Conservation (phyloP, 2,113 vertebrate genomes). For the Emydocephalus ijimae region DNA sequence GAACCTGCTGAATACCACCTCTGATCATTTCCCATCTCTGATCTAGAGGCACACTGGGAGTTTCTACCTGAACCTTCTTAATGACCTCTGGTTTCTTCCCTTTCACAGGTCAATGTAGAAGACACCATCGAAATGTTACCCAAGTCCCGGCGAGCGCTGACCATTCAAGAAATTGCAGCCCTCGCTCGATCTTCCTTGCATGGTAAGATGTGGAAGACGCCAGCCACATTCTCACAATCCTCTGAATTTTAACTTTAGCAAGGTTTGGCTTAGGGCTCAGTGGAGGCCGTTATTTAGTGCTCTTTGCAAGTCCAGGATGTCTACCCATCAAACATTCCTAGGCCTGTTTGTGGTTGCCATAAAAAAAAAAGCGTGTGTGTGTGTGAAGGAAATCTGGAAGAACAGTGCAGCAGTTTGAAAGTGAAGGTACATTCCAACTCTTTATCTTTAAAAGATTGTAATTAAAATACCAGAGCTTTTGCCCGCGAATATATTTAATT, state of each 20-base stretch:
- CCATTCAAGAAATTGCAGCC: constrained; percentile 96
- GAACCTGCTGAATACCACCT: too few relatives aligned
- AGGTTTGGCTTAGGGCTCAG: neutral
- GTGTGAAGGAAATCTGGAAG: too few relatives aligned
- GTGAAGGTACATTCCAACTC: too few relatives aligned
- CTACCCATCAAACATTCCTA: too few relatives aligned
- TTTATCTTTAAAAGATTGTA: too few relatives aligned
- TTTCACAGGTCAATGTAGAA: constrained; percentile 93
- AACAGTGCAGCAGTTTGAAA: too few relatives aligned
- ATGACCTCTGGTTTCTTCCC: neutral
- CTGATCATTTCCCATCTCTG: neutral
- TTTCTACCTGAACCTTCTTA: neutral
- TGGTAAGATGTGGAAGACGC: constrained; percentile 62
- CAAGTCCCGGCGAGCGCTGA: constrained; percentile 95
- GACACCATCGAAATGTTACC: constrained; percentile 95
- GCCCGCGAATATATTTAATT: too few relatives aligned
- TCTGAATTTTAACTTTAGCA: neutral
- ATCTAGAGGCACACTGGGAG: neutral
- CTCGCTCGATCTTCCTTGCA: constrained; percentile 95
- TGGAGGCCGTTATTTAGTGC: neutral
- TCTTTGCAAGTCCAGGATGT: neutral
- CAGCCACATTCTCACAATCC: neutral
- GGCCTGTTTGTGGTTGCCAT: too few relatives aligned
- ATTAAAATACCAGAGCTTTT: too few relatives aligned
- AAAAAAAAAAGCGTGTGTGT: too few relatives aligned